Conservation (phyloP, 2,888 invertebrate genomes). For the Acrobasis suavella region DNA sequence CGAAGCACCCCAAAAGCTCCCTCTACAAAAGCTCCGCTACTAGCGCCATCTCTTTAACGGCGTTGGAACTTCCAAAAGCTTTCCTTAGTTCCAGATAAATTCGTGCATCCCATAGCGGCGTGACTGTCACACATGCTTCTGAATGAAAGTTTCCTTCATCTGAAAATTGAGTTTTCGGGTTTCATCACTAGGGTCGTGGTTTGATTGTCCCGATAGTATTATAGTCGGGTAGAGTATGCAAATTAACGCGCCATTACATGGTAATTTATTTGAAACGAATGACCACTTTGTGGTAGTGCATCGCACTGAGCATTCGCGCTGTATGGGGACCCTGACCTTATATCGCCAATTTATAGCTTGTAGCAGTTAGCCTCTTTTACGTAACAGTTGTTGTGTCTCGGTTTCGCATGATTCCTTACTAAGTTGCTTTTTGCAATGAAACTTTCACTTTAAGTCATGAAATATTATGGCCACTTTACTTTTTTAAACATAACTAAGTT, state of each 20-base stretch:
- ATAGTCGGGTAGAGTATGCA: constrained; percentile 72
- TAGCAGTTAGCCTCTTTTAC: constrained; percentile 74
- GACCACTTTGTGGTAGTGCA: constrained; percentile 82
- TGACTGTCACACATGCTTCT: constrained; percentile 64
- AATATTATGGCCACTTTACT: constrained; percentile 26
- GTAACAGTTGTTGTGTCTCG: constrained; percentile 72
- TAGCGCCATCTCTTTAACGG: constrained; percentile 73
- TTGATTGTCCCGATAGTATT: constrained; percentile 43
- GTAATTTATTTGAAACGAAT: constrained; percentile 83
- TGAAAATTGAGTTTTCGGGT: constrained; percentile 44
- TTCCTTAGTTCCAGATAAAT: constrained; percentile 58
- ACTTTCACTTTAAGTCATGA: constrained; percentile 63
- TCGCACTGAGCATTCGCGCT: constrained; percentile 65
- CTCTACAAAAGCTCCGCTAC: constrained; percentile 38
- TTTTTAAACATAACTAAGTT: constrained; percentile 11
- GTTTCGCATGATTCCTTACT: constrained; percentile 60
- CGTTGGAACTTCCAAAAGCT: constrained; percentile 61
- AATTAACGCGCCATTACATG: constrained; percentile 80
- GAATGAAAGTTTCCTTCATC: constrained; percentile 59
- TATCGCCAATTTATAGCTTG: constrained; percentile 78
- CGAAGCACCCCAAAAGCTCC: constrained; percentile 41
- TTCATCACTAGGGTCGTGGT: constrained; percentile 50
- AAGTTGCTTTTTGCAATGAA: constrained; percentile 61
- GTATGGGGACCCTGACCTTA: constrained; percentile 82
- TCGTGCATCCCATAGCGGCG: constrained; percentile 45